phyloP scores from a whole-genome alignment of 2,888 invertebrate species.

The Brachypterus glaber region DNA sequence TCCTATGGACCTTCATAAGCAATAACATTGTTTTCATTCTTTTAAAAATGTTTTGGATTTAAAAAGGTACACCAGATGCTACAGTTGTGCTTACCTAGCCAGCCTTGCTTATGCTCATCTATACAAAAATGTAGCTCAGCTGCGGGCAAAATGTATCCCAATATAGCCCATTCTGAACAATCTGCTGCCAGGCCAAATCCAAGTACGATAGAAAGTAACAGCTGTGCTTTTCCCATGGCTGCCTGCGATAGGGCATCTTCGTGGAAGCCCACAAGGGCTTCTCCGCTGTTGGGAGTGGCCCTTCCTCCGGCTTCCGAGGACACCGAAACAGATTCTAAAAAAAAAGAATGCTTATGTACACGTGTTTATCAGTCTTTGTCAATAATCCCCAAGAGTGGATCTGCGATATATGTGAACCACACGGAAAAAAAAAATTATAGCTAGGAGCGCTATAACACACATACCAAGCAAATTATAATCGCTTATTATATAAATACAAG shows the following conservation, averaged over 20 bases:
- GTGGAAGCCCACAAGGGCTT: slow-evolving; percentile 60
- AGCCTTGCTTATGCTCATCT: slow-evolving; percentile 59
- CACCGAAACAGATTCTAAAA: slow-evolving; percentile 19
- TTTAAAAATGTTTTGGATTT: no score
- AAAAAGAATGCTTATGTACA: no score
- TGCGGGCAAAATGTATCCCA: slow-evolving; percentile 63
- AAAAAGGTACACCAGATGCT: neutral
- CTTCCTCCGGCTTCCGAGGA: slow-evolving; percentile 23
- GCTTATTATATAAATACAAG: no score
- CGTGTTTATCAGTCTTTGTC: no score
- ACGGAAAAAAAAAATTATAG: no score
- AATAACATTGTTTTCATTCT: no score
- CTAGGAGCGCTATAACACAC: no score
- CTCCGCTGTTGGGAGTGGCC: slow-evolving; percentile 31
- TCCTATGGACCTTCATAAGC: no score
- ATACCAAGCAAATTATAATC: no score
- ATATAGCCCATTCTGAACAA: slow-evolving; percentile 57
- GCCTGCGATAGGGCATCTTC: slow-evolving; percentile 69
- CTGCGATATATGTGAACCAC: no score
- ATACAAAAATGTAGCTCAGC: slow-evolving; percentile 72
- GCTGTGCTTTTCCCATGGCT: slow-evolving; percentile 61
- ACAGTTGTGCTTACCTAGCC: slow-evolving; percentile 50
- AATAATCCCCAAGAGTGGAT: no score
- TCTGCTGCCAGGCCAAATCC: slow-evolving; percentile 61
- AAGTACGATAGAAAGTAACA: slow-evolving; percentile 53